Evolutionary conservation across 2,113 vertebrate species (phyloP), one percentile per base, ranked within the genome.

Genomic region (Struthio camelus): DNA sequence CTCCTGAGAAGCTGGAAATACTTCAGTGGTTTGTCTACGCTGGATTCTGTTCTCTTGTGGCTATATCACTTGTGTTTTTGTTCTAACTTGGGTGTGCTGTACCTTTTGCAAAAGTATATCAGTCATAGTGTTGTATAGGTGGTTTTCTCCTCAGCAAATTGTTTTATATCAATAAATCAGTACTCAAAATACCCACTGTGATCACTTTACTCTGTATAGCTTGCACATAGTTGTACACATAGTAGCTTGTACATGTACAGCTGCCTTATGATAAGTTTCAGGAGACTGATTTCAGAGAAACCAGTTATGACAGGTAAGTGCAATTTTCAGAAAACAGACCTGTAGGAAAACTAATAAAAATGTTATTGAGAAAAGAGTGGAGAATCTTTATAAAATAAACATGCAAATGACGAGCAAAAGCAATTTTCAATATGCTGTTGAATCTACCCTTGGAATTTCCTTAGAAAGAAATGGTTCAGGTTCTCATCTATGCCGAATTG

Each of bases 391-490:
- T 90, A 94, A 93, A 97, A 73, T 54, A 80, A 67, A 58, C 93
- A 98, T 98, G 97, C 93, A 98, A 98, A 98, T 97, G 62, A 95
- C 23, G 92, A 95, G 91, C 88, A 96, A 90, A 97, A 98, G 97
- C 97, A 97, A 98, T 98, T 94, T 97, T 96, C 78, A 95, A 94
- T 95, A 93, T 10, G 14, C 95, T 97, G 97, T 96, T 97, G 97
- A 98, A 95, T 77, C 62, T 89, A 83, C 91, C 94, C 85, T 96
- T 93, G 92, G 73, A 80, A 75, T 95, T 94, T 96, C 65, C 70
- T 69, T 46, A 61, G 71, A 96, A 97, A 97, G 65, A 96, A 94
- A 92, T 77, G 80, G 61, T 96, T 96, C 85, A 87, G 69, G 46
- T 96, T 96, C 62, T 95, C 79, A 93, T 90, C 93, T 96, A 51